A percentile compares a stretch with the other conserved stretches of the same genome.
Evolutionary conservation across 2,113 vertebrate species (phyloP).

Genomic region (Xenopus laevis): DNA sequence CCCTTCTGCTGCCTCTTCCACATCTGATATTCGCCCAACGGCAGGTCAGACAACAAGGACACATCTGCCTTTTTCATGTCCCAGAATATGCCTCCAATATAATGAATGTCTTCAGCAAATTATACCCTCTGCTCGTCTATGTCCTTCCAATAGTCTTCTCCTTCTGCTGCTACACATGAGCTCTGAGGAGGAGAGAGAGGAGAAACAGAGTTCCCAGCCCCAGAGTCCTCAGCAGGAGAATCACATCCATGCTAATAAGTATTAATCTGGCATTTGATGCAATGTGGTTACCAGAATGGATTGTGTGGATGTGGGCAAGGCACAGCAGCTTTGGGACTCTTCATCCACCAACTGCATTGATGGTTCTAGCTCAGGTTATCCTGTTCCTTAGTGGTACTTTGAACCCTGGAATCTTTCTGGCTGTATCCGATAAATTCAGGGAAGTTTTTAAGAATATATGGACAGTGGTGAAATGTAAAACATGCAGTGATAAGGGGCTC

Average conservation of each 20-base stretch:
- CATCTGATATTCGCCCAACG: slow-evolving; percentile 64
- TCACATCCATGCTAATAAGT: slow-evolving; percentile 59
- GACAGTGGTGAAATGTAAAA: slow-evolving; percentile 47
- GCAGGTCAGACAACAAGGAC: slow-evolving; percentile 39
- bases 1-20: slow-evolving; percentile 62
- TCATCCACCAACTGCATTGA: slow-evolving; percentile 57
- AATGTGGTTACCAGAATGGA: slow-evolving; percentile 71
- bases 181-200: slow-evolving; percentile 49
- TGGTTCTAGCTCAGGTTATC: slow-evolving; percentile 60
- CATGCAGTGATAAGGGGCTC: background rate
- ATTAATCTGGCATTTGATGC: slow-evolving; percentile 62
- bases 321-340: slow-evolving; percentile 48
- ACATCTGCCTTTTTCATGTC: slow-evolving; percentile 56
- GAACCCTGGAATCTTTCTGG: slow-evolving; percentile 60
- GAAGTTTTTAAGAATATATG: slow-evolving; percentile 50
- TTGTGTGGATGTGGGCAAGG: slow-evolving; percentile 64
- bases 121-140: slow-evolving; percentile 62
- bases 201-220: slow-evolving; percentile 39
- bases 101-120: slow-evolving; percentile 66
- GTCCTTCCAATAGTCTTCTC: slow-evolving; percentile 60
- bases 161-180: slow-evolving; percentile 59
- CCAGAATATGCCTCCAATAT: slow-evolving; percentile 61
- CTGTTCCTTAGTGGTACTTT: slow-evolving; percentile 64
- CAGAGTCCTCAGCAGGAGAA: slow-evolving; percentile 52
- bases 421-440: slow-evolving; percentile 65